phyloP scores from a whole-genome alignment of 2,797 vertebrate species.

The Amazona finschi region DNA sequence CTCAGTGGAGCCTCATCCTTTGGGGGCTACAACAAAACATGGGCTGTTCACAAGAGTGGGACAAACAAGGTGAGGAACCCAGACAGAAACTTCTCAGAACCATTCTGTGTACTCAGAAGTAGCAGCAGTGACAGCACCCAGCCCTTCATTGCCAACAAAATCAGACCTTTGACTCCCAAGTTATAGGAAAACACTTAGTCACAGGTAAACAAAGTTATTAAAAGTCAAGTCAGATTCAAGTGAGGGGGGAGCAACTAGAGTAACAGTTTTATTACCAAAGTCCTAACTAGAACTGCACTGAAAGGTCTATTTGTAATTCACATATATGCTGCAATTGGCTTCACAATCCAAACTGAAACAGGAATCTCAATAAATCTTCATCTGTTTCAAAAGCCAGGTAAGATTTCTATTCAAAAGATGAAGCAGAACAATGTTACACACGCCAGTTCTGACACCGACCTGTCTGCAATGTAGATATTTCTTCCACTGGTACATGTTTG shows the following conservation, averaged over 20 bases:
- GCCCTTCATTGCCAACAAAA: background rate
- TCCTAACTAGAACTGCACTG: background rate
- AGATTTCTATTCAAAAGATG: background rate
- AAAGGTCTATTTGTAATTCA: background rate
- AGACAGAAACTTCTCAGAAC: accelerated
- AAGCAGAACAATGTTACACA: background rate
- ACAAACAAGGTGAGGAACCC: background rate
- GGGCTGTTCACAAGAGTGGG: background rate
- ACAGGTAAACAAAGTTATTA: background rate
- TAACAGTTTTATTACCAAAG: background rate
- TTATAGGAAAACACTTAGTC: background rate
- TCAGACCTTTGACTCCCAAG: background rate
- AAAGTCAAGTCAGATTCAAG: background rate
- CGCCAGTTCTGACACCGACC: background rate
- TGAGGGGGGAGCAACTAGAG: background rate
- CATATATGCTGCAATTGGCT: background rate
- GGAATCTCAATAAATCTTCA: background rate
- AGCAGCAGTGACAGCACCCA: background rate
- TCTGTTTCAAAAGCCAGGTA: background rate
- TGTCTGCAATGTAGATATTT: background rate
- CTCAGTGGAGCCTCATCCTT: background rate
- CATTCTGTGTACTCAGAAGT: background rate
- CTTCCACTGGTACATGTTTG: background rate
- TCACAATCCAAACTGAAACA: background rate
- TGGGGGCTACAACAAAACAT: background rate